These are phyloP conservation scores for Acromyrmex charruanus DNA, from an alignment of 1,140 invertebrate species.

Conservation along the genomic window DNA sequence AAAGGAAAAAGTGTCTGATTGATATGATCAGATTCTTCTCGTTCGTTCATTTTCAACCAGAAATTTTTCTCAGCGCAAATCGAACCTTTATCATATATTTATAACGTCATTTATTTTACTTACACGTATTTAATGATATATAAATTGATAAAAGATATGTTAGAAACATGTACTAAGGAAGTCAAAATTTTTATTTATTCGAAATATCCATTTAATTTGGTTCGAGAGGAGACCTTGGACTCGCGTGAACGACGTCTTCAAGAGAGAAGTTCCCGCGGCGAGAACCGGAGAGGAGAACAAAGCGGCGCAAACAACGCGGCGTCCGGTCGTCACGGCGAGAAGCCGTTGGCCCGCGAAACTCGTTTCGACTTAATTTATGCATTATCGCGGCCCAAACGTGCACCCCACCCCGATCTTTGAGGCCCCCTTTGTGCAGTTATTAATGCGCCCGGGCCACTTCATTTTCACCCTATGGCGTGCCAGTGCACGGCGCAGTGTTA, in stretches of 20 bases:
- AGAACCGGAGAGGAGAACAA: conserved; percentile 16
- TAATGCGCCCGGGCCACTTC: conserved; percentile 83
- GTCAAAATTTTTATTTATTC: not conserved
- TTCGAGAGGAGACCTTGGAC: not conserved
- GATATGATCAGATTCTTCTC: too few relatives aligned
- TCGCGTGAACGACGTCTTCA: not conserved
- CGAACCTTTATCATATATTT: not conserved
- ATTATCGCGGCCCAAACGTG: conserved; percentile 67
- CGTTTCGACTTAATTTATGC: conserved; percentile 82
- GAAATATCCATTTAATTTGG: not conserved
- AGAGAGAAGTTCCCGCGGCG: not conserved
- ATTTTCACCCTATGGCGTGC: conserved; percentile 79
- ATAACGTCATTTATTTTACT: not conserved
- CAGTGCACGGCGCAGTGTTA: conserved; percentile 51
- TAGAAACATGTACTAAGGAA: not conserved
- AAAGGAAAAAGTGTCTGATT: too few relatives aligned
- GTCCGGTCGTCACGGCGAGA: conserved; percentile 57
- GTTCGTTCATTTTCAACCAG: too few relatives aligned
- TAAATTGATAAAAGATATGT: not conserved
- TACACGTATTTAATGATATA: not conserved
- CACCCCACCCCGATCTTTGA: conserved; percentile 76
- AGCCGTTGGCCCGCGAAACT: conserved; percentile 76
- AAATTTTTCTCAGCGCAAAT: too few relatives aligned
- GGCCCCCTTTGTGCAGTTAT: conserved; percentile 82
- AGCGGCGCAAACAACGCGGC: conserved; percentile 51